Conservation (phyloP, 2,797 vertebrate genomes). For the Myoxocephalus aenaeus region DNA sequence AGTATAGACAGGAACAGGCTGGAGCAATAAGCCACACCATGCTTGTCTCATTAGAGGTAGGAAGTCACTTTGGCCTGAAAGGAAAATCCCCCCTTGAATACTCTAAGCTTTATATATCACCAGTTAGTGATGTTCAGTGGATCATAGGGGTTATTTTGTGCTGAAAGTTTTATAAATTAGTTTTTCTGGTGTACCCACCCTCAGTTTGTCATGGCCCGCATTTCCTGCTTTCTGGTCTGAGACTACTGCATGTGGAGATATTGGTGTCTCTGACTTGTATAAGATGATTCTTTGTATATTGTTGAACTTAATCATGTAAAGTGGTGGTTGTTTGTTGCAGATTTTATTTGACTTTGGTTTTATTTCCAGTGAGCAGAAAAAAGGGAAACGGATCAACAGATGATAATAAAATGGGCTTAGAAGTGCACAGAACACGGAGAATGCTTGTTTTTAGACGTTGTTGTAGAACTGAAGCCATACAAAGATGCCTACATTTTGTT, state of each 20-base stretch:
- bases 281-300: not conserved
- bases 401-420: not conserved
- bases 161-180: conserved; percentile 30
- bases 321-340: not conserved
- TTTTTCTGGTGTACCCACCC: conserved; percentile 2
- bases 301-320: not conserved
- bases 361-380: not conserved
- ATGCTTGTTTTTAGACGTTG: not conserved
- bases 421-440: not conserved
- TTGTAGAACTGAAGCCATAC: not conserved
- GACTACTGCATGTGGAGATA: not conserved
- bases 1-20: conserved; percentile 49
- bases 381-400: not conserved
- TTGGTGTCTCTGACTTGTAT: not conserved
- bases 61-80: conserved; percentile 58
- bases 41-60: conserved; percentile 67
- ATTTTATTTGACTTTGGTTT: not conserved
- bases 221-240: conserved; percentile 29
- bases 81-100: conserved; percentile 26
- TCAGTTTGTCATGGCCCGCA: not conserved
- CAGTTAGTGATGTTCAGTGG: conserved; percentile 31
- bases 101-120: conserved; percentile 27
- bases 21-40: conserved; percentile 63
- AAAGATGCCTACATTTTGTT: not conserved
- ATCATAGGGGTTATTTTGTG: conserved; percentile 35